Evolutionary conservation across 2,797 vertebrate genomes (phyloP), one percentile per base, ranked within the genome.

Genomic region (Ceryle rudis): DNA sequence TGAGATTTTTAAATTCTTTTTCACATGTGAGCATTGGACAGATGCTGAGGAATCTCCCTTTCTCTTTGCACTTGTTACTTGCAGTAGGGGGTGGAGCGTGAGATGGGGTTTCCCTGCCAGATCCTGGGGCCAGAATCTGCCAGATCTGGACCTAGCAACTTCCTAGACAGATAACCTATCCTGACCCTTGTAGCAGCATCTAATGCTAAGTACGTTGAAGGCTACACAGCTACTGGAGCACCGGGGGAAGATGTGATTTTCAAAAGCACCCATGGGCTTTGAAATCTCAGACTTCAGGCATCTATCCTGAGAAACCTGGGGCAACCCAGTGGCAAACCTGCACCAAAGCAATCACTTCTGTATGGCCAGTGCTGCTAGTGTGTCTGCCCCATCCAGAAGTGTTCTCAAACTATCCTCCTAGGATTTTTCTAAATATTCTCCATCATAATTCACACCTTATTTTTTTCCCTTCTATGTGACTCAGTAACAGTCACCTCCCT

Each of bases 401-500:
- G 1, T 82, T 95, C 82, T 73, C 33, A 94, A 94, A 92, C 89
- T 92, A 82, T 44, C 46, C 81, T 93, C 92, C 35, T 21, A 90
- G 77, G 66, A 88, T 93, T 96, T 92, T 55, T 91, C 72, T 88
- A 60, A 96, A 88, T 72, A 71, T 58, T 84, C 64, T 85, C 26
- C 31, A 8, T 69, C 1, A 0, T 82, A 95, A 90, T 81, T 94
- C 83, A 69, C 66, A 84, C 71, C 55, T 94, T 95, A 31, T 92
- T 94, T 94, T 81, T 81, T 88, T 42, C 11, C 42, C 51, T 10
- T 81, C 54, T 82, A n/a, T 64, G 61, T 82, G 88, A 85, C 88
- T 95, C 90, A 90, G 52, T 95, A 89, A 46, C 33, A 94, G 88
- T 73, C 54, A 85, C 83, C 78, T 95, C 90, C 93, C 54, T 95